Evolutionary conservation across 30 jellyfish, hydroid and myxozoan species (phyloP), one percentile per base, ranked within the genome.

Genomic region (Turritopsis dohrnii): DNA sequence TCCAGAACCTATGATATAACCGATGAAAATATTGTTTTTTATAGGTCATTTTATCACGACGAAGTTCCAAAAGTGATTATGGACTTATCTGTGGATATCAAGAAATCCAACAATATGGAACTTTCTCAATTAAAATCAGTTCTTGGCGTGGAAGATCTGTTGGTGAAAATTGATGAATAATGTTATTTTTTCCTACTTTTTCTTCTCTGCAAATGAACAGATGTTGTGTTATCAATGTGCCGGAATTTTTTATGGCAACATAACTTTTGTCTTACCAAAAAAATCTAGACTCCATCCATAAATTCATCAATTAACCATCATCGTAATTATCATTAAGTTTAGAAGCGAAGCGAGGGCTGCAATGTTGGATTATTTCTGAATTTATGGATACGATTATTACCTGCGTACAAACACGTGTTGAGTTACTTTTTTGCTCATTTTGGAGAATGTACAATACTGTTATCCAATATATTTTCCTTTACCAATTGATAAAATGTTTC

Each of bases 31-130:
- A 0, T 69, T 69, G 23, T 20, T n/a, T 80, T 5, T n/a, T 52
- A 31, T 80, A 80, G 87, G 87, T 53, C 77, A n/a, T 80, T 24
- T 65, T 80, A 80, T 26, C 52, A 52, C 26, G 21, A 18, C 19
- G 87, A 80, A 21, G 87, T 80, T n/a, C 87, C 87, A 80, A 53
- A 65, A 25, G 81, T 80, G 52, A 1, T 65, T 23, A 80, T 53
- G 53, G 87, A 80, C 5, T 53, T 80, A 22, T 65, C 79, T 16
- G 53, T 18, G 1, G 87, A 80, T 25, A 19, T 65, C 52, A 26
- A 30, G 24, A 80, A 26, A 16, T 16, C 54, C 18, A 80, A 80
- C 53, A 18, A 52, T 8, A 26, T 22, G 17, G 87, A 80, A 22
- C 52, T 80, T 16, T 25, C 26, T 22, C 52, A 31, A 21, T 41